Conservation (phyloP, 2,113 vertebrate species). For the Amblyornis subalaris region DNA sequence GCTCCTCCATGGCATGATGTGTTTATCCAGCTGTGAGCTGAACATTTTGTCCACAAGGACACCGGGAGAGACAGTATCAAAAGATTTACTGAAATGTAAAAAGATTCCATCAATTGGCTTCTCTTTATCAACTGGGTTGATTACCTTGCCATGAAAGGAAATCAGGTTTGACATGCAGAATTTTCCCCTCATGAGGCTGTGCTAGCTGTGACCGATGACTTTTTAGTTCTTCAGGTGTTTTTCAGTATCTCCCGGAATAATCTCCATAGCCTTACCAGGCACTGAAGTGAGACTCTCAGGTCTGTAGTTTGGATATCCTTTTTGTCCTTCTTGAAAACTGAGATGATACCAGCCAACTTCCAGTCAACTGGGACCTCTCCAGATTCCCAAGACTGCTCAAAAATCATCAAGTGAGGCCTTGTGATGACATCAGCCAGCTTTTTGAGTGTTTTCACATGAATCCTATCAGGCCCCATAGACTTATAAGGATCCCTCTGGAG, state of each 20-base stretch:
- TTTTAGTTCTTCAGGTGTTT: background rate
- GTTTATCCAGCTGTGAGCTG: background rate
- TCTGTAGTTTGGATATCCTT: background rate
- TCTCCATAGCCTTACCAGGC: background rate
- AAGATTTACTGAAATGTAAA: background rate
- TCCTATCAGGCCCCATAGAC: background rate
- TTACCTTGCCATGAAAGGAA: background rate
- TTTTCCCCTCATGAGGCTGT: background rate
- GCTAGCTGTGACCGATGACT: background rate
- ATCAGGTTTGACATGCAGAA: background rate
- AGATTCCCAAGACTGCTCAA: background rate
- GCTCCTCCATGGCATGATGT: background rate
- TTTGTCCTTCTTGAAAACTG: background rate
- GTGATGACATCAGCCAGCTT: background rate
- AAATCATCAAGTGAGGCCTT: background rate
- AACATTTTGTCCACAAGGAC: background rate
- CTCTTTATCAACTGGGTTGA: fast-evolving
- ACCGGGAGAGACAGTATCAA: background rate
- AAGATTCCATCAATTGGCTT: background rate
- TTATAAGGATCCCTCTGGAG: background rate
- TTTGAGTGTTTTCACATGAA: background rate
- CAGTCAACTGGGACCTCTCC: background rate
- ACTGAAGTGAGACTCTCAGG: background rate
- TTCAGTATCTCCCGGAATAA: background rate
- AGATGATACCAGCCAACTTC: no score